Conservation (phyloP, 1,140 invertebrate species). For the Chrysopa pallens region DNA sequence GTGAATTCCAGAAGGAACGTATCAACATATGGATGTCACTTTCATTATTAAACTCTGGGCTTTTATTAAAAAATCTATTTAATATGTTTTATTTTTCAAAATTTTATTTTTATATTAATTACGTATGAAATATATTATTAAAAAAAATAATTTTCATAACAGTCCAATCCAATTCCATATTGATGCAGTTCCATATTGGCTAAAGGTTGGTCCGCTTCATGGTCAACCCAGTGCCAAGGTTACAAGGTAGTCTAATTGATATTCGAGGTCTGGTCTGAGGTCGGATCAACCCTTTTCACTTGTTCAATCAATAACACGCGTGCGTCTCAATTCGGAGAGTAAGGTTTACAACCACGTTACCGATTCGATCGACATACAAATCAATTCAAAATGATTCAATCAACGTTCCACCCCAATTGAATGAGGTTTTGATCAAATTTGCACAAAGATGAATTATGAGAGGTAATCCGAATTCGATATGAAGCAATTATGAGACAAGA, state of each 20-base stretch:
- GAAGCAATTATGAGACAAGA: background rate
- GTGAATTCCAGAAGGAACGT: no score
- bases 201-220: background rate
- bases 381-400: no score
- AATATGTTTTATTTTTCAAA: no score
- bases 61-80: no score
- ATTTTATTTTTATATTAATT: no score
- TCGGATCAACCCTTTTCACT: background rate
- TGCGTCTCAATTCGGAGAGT: no score
- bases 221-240: background rate
- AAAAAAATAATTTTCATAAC: background rate
- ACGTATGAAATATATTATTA: no score
- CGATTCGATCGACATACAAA: background rate
- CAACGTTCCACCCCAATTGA: background rate
- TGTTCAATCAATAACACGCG: no score
- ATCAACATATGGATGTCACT: no score
- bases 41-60: no score
- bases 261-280: background rate
- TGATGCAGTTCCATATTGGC: background rate
- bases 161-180: background rate
- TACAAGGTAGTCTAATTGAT: background rate
- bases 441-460: background rate
- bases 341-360: background rate
- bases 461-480: background rate
- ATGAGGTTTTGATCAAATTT: background rate